Evolutionary conservation across 2,797 vertebrate species (phyloP).

Genomic region (Acanthurus leucopareius): DNA sequence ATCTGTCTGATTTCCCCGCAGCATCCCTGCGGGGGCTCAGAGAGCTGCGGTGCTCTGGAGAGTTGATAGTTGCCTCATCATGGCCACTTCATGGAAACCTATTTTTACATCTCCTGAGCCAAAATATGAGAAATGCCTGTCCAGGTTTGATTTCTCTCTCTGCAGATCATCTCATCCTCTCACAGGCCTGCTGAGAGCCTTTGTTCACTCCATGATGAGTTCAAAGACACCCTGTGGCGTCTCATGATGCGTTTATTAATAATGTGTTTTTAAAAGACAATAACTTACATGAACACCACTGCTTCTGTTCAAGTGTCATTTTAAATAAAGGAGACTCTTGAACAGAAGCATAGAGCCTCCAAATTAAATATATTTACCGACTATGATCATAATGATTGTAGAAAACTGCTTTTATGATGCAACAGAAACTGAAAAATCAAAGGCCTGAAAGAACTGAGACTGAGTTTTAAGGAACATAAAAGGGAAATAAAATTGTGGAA

Average conservation of each 20-base stretch:
- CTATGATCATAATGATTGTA: not conserved
- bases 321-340: not conserved
- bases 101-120: slow-evolving; percentile 18
- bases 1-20: not conserved
- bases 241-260: not conserved
- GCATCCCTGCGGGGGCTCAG: not conserved
- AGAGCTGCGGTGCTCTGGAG: not conserved
- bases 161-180: not conserved
- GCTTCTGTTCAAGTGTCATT: not conserved
- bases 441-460: no score
- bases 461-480: no score
- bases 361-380: not conserved
- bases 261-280: not conserved
- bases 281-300: not conserved
- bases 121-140: not conserved
- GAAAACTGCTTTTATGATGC: not conserved
- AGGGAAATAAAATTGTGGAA: not conserved
- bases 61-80: slow-evolving; percentile 57
- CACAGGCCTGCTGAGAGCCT: slow-evolving; percentile 2
- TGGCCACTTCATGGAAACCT: slow-evolving; percentile 43
- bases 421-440: no score
- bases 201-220: not conserved
- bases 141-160: not conserved
- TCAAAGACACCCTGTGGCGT: not conserved
- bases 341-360: not conserved